Conservation (phyloP, 1,140 invertebrate genomes). For the Pentalonia nigronervosa region DNA sequence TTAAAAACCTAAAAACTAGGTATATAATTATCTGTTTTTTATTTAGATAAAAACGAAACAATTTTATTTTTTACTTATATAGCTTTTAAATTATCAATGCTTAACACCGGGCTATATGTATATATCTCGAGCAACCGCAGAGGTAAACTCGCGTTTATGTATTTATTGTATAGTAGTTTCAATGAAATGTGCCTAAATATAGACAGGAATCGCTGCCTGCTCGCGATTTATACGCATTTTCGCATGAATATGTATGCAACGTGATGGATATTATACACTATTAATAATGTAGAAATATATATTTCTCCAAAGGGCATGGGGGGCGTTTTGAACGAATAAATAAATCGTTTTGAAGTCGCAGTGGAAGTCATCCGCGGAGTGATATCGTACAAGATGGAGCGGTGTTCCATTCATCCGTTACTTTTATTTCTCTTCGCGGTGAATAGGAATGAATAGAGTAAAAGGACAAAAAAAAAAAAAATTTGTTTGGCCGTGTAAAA, state of each 20-base stretch:
- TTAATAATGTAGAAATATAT: not conserved
- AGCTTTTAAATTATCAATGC: no score
- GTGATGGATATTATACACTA: not conserved
- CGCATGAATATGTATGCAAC: not conserved
- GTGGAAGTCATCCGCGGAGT: not conserved
- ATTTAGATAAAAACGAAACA: no score
- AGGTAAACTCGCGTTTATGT: not conserved
- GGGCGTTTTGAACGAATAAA: not conserved
- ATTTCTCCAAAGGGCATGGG: not conserved
- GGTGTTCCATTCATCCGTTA: slow-evolving; percentile 3
- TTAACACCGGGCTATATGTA: no score
- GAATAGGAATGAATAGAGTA: not conserved
- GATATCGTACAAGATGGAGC: slow-evolving; percentile 18
- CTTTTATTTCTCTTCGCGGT: not conserved
- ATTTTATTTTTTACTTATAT: no score
- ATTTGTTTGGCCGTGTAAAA: slow-evolving; percentile 14
- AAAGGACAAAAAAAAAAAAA: not conserved
- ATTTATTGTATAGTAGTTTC: not conserved
- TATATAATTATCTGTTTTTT: no score
- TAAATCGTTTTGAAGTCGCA: slow-evolving; percentile 7
- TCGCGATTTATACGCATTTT: not conserved
- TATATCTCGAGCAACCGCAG: no score
- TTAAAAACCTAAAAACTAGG: no score
- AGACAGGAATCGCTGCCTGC: not conserved
- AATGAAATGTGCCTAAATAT: not conserved